Percentiles rank a stretch among this genome's conserved stretches.
phyloP scores from a whole-genome alignment of 2,888 invertebrate species.

The Volucella inanis region DNA sequence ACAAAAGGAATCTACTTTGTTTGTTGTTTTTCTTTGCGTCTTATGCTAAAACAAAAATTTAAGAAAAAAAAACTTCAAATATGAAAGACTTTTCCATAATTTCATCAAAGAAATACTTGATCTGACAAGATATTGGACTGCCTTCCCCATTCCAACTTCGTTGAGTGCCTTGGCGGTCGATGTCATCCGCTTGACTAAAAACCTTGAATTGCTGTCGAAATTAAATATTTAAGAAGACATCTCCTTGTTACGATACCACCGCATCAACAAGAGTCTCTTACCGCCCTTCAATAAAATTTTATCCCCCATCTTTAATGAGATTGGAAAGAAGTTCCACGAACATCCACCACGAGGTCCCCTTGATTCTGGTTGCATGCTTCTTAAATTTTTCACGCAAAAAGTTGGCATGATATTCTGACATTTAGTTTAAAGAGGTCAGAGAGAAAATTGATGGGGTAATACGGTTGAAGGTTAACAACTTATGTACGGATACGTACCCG shows the following conservation, averaged over 20 bases:
- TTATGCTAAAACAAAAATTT: too few species aligned
- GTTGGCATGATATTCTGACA: not conserved
- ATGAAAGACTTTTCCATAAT: too few species aligned
- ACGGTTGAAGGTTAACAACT: not conserved
- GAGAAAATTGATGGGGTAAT: not conserved
- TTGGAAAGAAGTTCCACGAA: constrained; percentile 6
- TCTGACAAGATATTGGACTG: too few species aligned
- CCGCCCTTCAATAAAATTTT: constrained; percentile 22
- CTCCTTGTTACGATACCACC: not conserved
- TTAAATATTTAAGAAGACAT: not conserved
- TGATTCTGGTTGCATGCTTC: not conserved
- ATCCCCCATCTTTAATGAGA: constrained; percentile 27
- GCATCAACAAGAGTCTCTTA: not conserved
- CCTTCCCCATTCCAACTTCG: too few species aligned
- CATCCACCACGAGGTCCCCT: not conserved
- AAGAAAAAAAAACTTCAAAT: too few species aligned
- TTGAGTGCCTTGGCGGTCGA: too few species aligned
- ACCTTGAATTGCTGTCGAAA: not conserved
- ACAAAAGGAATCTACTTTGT: too few species aligned
- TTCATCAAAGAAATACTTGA: too few species aligned
- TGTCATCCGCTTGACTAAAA: not conserved
- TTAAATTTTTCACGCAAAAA: not conserved
- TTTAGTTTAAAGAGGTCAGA: constrained; percentile 19
- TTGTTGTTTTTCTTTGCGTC: too few species aligned
- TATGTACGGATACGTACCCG: too few species aligned